Conservation (phyloP, 2,888 invertebrate species). For the Perizoma affinitatum region DNA sequence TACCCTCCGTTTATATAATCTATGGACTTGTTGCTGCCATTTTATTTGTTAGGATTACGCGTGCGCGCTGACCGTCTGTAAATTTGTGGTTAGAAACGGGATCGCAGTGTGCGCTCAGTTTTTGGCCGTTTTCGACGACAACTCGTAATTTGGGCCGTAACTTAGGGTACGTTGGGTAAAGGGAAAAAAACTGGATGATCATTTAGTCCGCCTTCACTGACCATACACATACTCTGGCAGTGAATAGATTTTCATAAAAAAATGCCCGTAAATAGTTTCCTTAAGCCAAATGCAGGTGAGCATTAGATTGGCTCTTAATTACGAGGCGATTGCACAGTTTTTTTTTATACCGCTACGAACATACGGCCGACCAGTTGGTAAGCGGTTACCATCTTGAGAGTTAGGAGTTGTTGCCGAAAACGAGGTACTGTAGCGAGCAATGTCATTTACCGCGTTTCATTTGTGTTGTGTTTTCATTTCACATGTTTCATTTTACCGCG, state of each 20-base stretch:
- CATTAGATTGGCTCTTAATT: not conserved
- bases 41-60: conserved; percentile 20
- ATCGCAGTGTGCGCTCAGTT: not conserved
- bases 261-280: too few relatives aligned
- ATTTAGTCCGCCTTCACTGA: too few relatives aligned
- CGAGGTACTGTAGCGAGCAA: conserved; percentile 14
- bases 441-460: too few relatives aligned
- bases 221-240: too few relatives aligned
- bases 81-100: not conserved
- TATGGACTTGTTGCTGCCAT: conserved; percentile 36
- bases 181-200: too few relatives aligned
- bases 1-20: conserved; percentile 44
- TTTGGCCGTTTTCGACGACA: conserved; percentile 17
- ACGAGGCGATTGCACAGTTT: not conserved
- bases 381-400: conserved; percentile 4
- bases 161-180: not conserved
- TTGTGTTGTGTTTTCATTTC: too few relatives aligned
- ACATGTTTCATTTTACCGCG: too few relatives aligned
- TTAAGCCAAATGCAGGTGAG: too few relatives aligned
- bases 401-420: conserved; percentile 25
- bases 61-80: not conserved
- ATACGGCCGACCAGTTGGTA: not conserved
- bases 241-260: too few relatives aligned
- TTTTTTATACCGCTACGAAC: too few relatives aligned
- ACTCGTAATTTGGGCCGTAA: conserved; percentile 7